Base-by-base conservation (phyloP, 2,888 invertebrate genomes). In the Sinhomidia bicolor region DNA sequence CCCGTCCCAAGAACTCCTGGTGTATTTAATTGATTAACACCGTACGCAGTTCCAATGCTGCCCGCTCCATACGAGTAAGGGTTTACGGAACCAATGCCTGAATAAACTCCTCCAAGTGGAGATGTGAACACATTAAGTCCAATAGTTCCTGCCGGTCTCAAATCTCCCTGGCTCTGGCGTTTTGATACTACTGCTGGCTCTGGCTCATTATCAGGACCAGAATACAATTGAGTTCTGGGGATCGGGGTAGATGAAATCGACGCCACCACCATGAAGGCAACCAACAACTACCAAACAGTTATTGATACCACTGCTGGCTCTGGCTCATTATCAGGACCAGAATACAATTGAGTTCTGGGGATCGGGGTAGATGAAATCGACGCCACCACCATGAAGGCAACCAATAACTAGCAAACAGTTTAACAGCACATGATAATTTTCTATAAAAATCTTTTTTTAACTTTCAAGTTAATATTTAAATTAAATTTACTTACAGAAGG, bases 131-230 rank as follows among this genome's bases (percentile, higher is more conserved):
- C 79, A 44, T 87, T 89, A 0, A 87, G 26, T 2, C 86, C 89
- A 62, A 90, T 74, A 3, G 90, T 90, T 36, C 85, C 84, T 14
- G 83, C 44, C 0, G 84, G 12, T 12, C 65, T 76, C 23, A 89
- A 26, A n/a, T 89, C 89, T 14, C 87, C 81, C 9, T 84, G 65
- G 20, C 87, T 78, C 9, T 84, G 65, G 20, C 80, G 62, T 54
- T 90, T 84, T n/a, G 76, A 47, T 4, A 82, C 51, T 7, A 89
- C 62, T 36, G 89, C 68, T 3, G 90, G 85, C 23, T 90, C 90
- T n/a, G 90, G 88, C 20, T 90, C 86, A 62, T 89, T 90, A 76
- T 89, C 89, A 7, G 85, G 76, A 9, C 20, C 12, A 4, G 88
- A n/a, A 17, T 44, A 82, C 3, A 88, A 26, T 36, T 85, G 78